Evolutionary conservation across 2,113 vertebrate species (phyloP).

Genomic region (Rhombomys opimus): DNA sequence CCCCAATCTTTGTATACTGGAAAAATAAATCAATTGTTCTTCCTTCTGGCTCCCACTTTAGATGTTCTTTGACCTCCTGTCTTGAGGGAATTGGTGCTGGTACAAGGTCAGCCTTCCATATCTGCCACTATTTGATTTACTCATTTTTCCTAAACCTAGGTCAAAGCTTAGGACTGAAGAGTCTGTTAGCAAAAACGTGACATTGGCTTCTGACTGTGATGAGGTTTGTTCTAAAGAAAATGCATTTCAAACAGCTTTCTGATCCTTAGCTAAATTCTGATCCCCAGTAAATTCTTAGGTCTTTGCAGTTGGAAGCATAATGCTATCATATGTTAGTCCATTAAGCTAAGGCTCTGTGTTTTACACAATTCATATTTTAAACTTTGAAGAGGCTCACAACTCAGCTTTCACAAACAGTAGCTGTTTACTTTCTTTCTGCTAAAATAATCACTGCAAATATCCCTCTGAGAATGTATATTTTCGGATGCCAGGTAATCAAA

Average conservation of each 20-base stretch:
- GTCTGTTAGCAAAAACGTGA: background rate
- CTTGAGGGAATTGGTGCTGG: background rate
- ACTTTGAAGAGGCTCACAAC: slow-evolving; percentile 69
- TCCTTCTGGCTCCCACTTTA: background rate
- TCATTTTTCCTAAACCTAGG: background rate
- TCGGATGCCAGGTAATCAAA: slow-evolving; percentile 83
- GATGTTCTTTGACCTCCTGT: background rate
- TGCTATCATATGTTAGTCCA: background rate
- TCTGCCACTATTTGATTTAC: background rate
- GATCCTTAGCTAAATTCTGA: background rate
- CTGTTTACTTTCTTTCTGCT: slow-evolving; percentile 67
- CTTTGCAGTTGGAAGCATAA: slow-evolving; percentile 24
- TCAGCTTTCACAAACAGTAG: slow-evolving; percentile 41
- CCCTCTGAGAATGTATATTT: slow-evolving; percentile 80
- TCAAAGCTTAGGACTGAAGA: background rate
- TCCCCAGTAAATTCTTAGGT: background rate
- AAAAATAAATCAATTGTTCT: slow-evolving; percentile 41
- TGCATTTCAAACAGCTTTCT: background rate
- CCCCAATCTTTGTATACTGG: background rate
- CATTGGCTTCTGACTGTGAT: slow-evolving; percentile 32
- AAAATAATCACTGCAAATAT: slow-evolving; percentile 75
- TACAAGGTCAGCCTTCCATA: background rate
- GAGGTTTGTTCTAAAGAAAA: slow-evolving; percentile 45
- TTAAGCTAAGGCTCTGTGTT: slow-evolving; percentile 38
- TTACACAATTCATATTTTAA: slow-evolving; percentile 70